phyloP scores from a whole-genome alignment of 2,797 vertebrate species.

The Neostethus bicornis region DNA sequence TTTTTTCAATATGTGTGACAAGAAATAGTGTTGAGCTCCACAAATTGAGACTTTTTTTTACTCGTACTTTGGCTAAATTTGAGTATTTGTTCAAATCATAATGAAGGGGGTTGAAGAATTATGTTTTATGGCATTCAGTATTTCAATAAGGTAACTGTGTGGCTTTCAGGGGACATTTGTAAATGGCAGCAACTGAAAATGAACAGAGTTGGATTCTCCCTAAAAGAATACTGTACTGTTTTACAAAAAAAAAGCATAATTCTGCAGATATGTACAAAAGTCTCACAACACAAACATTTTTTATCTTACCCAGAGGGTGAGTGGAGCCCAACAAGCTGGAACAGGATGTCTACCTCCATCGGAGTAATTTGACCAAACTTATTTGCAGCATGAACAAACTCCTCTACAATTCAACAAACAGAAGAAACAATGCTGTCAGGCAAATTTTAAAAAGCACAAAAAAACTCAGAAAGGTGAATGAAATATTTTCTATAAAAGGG shows the following conservation, averaged over 20 bases:
- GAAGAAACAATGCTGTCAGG: conserved; percentile 22
- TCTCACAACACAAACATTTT: neutral
- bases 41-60: neutral
- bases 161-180: neutral
- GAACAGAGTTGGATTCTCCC: neutral
- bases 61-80: neutral
- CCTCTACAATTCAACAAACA: conserved; percentile 80
- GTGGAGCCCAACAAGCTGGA: conserved; percentile 90
- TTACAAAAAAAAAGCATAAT: neutral
- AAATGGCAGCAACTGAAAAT: neutral
- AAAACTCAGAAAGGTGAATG: conserved; percentile 9
- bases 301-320: conserved; percentile 89
- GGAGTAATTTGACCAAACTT: conserved; percentile 94
- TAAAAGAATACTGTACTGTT: neutral
- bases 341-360: conserved; percentile 93
- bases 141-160: neutral
- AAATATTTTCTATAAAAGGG: conserved; percentile 27
- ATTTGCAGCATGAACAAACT: conserved; percentile 90
- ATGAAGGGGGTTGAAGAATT: neutral
- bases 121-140: neutral
- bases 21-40: neutral
- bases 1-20: too few species aligned
- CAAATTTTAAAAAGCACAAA: conserved; percentile 2
- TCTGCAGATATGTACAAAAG: neutral
- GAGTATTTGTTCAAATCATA: neutral